These are phyloP conservation scores for Lepidotrigona ventralis DNA, from an alignment of 1,140 invertebrate genomes.

Conservation along the genomic window DNA sequence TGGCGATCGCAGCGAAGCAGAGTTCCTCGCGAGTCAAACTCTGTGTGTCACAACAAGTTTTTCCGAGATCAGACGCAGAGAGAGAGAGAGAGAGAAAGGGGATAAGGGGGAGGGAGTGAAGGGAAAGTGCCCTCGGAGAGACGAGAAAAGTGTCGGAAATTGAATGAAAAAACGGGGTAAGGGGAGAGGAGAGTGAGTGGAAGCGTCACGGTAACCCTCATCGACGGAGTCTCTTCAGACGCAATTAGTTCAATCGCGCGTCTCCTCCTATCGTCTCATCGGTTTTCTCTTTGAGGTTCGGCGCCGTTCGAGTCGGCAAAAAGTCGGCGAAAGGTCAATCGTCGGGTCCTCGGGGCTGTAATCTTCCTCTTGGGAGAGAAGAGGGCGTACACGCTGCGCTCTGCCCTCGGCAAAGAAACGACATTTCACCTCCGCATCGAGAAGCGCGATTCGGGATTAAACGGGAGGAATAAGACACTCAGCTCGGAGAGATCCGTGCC, in stretches of 20 bases:
- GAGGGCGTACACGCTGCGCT: background rate
- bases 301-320: background rate
- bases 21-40: background rate
- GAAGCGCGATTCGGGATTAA: background rate
- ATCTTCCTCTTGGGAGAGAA: background rate
- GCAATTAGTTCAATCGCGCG: conserved; percentile 26
- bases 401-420: background rate
- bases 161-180: conserved; percentile 2
- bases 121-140: background rate
- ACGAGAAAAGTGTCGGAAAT: conserved; percentile 23
- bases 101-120: background rate
- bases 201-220: conserved; percentile 19
- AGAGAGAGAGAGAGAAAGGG: too few species aligned
- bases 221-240: conserved; percentile 10
- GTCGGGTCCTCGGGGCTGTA: background rate
- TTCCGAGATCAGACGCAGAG: background rate
- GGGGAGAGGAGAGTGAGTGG: too few species aligned
- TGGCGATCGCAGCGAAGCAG: background rate
- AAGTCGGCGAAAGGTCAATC: background rate
- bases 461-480: conserved; percentile 2
- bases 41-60: background rate
- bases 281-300: conserved; percentile 6
- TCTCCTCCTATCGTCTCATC: background rate
- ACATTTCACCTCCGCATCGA: conserved; percentile 19
- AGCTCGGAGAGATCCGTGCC: too few species aligned